Evolutionary conservation across 2,113 vertebrate genomes (phyloP).

Genomic region (Gopherus evgoodei): DNA sequence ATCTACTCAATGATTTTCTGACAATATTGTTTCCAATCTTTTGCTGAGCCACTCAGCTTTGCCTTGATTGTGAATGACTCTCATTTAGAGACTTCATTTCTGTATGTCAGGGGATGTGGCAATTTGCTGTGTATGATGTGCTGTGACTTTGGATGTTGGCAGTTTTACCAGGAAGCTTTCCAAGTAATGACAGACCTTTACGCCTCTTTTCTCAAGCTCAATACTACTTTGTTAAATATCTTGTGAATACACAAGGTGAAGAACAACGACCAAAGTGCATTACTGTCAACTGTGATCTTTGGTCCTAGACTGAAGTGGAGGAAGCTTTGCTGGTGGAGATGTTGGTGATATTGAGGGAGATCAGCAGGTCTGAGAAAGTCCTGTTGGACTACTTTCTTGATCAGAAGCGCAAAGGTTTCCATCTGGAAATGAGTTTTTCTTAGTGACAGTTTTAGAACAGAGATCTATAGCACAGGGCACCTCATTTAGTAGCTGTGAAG

Average conservation of each 20-base stretch:
- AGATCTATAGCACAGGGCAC: no score
- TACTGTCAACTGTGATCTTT: neutral
- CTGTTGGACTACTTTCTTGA: neutral
- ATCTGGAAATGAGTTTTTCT: neutral
- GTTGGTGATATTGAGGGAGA: neutral
- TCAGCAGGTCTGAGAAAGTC: neutral
- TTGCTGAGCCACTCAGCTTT: neutral
- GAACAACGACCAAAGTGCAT: neutral
- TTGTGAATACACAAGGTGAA: neutral
- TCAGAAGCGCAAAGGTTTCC: neutral
- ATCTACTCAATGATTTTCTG: neutral
- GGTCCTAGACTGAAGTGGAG: neutral
- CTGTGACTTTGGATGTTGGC: constrained; percentile 6
- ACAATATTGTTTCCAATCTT: neutral
- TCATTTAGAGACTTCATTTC: neutral
- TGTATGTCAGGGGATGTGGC: neutral
- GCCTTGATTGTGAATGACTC: neutral
- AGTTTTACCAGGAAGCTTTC: constrained; percentile 45
- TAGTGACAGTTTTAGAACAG: no score
- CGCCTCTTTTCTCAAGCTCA: neutral
- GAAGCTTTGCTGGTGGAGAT: neutral
- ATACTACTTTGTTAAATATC: neutral
- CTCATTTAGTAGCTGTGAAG: no score
- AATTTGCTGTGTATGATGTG: neutral
- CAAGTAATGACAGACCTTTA: constrained; percentile 23